Percentiles rank a stretch among this genome's conserved stretches.
Conservation (phyloP, 1,140 invertebrate genomes). For the Bilobella aurantiaca region DNA sequence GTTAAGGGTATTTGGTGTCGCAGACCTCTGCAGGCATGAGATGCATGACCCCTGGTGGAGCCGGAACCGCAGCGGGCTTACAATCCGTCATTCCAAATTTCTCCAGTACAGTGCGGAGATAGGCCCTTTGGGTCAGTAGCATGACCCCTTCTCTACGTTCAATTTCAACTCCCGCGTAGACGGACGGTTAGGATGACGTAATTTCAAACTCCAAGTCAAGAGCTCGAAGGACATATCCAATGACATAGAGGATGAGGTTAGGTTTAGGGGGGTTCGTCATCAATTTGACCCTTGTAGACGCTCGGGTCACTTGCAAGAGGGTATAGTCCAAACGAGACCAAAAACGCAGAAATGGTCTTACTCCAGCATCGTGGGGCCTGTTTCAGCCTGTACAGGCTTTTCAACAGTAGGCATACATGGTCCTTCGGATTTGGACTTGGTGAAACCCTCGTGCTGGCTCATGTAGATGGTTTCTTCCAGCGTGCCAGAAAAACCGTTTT, state of each 20-base stretch:
- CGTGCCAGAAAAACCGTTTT: constrained; percentile 42
- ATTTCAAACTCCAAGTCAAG: background rate
- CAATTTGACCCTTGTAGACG: constrained; percentile 36
- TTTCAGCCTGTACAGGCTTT: constrained; percentile 36
- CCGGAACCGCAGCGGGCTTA: constrained; percentile 31
- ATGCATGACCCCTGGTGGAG: constrained; percentile 36
- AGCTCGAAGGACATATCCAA: background rate
- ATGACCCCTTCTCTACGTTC: background rate
- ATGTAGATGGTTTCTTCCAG: constrained; percentile 41
- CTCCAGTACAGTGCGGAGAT: background rate
- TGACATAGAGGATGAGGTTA: constrained; percentile 42
- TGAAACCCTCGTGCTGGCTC: constrained; percentile 36
- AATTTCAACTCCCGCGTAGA: background rate
- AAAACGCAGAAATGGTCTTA: constrained; percentile 24
- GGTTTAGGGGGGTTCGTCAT: constrained; percentile 34
- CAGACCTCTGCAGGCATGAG: constrained; percentile 13
- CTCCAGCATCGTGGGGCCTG: constrained; percentile 34
- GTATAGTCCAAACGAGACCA: constrained; percentile 38
- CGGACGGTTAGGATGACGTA: background rate
- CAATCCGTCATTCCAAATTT: constrained; percentile 1
- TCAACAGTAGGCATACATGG: constrained; percentile 36
- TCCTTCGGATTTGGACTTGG: background rate
- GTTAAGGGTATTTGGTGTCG: constrained; percentile 28
- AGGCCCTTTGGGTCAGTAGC: background rate
- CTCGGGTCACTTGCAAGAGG: constrained; percentile 38